Evolutionary conservation across 1,140 invertebrate species (phyloP).

Genomic region (Myzus persicae): DNA sequence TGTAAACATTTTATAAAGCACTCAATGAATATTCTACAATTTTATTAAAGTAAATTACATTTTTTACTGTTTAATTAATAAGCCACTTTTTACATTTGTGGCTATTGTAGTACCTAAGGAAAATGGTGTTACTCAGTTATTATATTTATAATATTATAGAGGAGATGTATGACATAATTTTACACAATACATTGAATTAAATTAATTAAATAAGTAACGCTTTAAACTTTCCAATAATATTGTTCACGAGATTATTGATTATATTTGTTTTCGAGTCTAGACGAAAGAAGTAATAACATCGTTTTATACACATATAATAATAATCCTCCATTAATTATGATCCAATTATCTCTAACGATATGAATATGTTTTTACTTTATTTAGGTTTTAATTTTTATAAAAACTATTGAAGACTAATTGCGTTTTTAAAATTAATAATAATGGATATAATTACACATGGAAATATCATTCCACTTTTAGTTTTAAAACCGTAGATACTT

Average conservation of each 20-base stretch:
- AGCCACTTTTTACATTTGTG: not conserved
- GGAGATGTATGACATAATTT: not conserved
- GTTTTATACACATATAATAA: not conserved
- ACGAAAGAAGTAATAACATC: not conserved
- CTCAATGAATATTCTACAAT: not conserved
- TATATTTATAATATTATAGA: not conserved
- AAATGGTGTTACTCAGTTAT: not conserved
- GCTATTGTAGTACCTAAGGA: not conserved
- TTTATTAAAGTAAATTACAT: not conserved
- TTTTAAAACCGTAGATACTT: not conserved
- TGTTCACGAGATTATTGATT: too few species aligned
- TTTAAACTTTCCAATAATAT: too few species aligned
- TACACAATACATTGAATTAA: not conserved
- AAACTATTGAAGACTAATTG: not conserved
- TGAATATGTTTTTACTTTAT: not conserved
- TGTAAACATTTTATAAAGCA: not conserved
- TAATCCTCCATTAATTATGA: not conserved
- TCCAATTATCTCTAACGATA: not conserved
- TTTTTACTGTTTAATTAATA: not conserved
- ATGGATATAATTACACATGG: too few species aligned
- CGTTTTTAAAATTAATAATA: not conserved
- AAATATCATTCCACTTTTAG: not conserved
- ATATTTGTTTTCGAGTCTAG: not conserved
- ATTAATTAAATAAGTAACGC: not conserved
- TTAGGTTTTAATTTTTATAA: not conserved